These are phyloP conservation scores for Acanthosoma haemorrhoidale DNA, from an alignment of 2,888 invertebrate genomes.

Conservation along the genomic window DNA sequence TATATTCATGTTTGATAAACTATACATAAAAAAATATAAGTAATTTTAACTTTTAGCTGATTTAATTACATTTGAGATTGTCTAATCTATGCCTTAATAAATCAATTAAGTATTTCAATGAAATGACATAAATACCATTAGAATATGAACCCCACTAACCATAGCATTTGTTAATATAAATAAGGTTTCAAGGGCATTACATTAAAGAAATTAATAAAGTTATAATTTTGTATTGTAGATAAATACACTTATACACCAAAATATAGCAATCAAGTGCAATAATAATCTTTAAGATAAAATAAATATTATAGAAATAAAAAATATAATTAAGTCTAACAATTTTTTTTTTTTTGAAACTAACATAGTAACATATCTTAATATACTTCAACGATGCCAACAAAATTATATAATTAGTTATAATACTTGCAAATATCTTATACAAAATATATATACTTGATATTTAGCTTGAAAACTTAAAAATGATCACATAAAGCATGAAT, in stretches of 20 bases:
- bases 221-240: constrained; percentile 31
- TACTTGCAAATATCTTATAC: constrained; percentile 1
- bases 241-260: constrained; percentile 36
- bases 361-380: background rate
- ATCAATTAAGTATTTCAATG: background rate
- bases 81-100: background rate
- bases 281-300: background rate
- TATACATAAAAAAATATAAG: background rate
- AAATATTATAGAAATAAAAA: background rate
- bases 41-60: no score
- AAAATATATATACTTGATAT: constrained; percentile 11
- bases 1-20: background rate
- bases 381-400: background rate
- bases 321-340: constrained; percentile 3
- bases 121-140: background rate
- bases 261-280: constrained; percentile 25
- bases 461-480: background rate
- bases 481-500: constrained; percentile 6
- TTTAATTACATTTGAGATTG: no score
- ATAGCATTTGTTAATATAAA: no score
- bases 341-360: background rate
- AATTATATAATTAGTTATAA: background rate
- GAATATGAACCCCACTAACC: no score
- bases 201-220: background rate
- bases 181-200: background rate